Percentiles rank a stretch among this genome's conserved stretches.
Conservation (phyloP, 2,888 invertebrate species). For the Muscina levida region DNA sequence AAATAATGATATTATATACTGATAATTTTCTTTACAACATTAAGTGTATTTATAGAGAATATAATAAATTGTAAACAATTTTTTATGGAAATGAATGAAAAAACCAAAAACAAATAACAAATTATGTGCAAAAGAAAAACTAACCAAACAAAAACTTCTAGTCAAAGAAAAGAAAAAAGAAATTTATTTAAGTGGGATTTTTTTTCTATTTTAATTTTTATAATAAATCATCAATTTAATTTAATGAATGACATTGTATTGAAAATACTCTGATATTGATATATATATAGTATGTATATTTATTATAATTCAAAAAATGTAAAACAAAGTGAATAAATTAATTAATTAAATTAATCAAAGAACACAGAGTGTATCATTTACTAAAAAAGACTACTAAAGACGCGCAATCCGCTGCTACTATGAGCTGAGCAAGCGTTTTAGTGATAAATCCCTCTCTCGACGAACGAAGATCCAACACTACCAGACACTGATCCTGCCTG, state of each 20-base stretch:
- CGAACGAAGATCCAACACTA: too few species aligned
- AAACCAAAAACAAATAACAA: conserved; percentile 16
- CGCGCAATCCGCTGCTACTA: too few species aligned
- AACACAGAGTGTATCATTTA: too few species aligned
- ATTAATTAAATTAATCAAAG: conserved; percentile 44
- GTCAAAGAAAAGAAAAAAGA: conserved; percentile 22
- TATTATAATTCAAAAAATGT: too few species aligned
- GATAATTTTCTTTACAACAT: conserved; percentile 29
- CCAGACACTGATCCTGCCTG: too few species aligned
- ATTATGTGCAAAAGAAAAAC: conserved; percentile 39
- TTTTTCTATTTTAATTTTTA: conserved; percentile 43
- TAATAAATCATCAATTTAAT: conserved; percentile 34
- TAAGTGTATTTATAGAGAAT: not conserved
- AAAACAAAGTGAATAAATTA: conserved; percentile 23
- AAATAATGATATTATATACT: conserved; percentile 31
- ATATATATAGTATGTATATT: conserved; percentile 19
- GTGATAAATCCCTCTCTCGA: too few species aligned
- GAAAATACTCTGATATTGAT: conserved; percentile 38
- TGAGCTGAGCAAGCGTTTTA: too few species aligned
- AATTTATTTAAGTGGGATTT: not conserved
- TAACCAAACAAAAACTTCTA: conserved; percentile 29
- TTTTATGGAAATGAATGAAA: too few species aligned
- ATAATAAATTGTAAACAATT: conserved; percentile 8
- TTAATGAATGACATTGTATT: conserved; percentile 33
- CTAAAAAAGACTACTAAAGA: too few species aligned